phyloP scores from a whole-genome alignment of 2,113 vertebrate species.

The Melanerpes aurifrons region DNA sequence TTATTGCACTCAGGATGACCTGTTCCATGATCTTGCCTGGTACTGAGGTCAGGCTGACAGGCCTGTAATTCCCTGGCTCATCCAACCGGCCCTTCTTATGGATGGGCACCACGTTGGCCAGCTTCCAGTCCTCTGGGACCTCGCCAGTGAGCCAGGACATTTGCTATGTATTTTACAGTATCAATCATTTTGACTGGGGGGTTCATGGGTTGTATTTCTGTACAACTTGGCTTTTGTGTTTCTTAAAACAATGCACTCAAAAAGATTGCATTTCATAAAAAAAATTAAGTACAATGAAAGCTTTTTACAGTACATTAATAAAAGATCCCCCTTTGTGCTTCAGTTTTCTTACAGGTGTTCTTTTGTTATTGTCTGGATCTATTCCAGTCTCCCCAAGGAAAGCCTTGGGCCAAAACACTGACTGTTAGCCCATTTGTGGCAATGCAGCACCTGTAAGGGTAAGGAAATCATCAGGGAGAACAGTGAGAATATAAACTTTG shows the following conservation, averaged over 20 bases:
- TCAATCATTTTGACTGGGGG: not conserved
- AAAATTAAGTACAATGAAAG: not conserved
- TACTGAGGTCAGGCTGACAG: too few relatives aligned
- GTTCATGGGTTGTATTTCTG: not conserved
- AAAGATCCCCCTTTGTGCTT: not conserved
- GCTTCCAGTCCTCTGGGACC: too few relatives aligned
- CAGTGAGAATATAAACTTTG: rapidly evolving
- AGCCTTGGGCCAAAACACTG: not conserved
- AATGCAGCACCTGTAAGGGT: not conserved
- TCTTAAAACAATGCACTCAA: not conserved
- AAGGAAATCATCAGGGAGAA: not conserved
- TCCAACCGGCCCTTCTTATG: too few relatives aligned
- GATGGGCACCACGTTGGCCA: too few relatives aligned
- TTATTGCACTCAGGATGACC: too few relatives aligned
- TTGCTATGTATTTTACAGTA: not conserved
- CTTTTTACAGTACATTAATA: not conserved
- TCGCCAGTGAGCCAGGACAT: too few relatives aligned
- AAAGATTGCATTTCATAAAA: not conserved
- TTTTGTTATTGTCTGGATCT: not conserved
- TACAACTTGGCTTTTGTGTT: not conserved
- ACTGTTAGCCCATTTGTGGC: not conserved
- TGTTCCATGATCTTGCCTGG: too few relatives aligned
- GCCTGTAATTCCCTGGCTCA: too few relatives aligned
- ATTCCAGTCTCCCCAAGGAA: not conserved
- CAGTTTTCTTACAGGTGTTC: not conserved